Percentiles rank a stretch among this genome's conserved stretches.
phyloP scores from a whole-genome alignment of 1,140 invertebrate genomes.

The Pachypsylla venusta region DNA sequence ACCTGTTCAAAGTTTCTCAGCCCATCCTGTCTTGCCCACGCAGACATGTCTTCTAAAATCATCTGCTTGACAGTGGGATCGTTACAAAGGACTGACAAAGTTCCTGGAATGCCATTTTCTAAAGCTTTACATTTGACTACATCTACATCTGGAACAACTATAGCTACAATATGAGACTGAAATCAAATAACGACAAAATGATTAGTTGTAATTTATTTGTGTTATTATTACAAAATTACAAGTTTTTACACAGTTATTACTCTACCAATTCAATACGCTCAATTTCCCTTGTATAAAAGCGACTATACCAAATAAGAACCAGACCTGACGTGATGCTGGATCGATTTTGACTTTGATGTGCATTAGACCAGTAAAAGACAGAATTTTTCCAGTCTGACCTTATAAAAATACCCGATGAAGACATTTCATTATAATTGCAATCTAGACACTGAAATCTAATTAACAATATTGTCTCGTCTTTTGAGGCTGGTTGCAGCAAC shows the following conservation, averaged over 20 bases:
- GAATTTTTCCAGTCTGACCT: no score
- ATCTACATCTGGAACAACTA: slow-evolving; percentile 90
- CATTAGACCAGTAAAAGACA: no score
- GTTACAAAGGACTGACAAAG: slow-evolving; percentile 73
- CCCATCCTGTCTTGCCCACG: slow-evolving; percentile 72
- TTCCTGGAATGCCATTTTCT: slow-evolving; percentile 70
- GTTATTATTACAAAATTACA: background rate
- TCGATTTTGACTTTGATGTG: no score
- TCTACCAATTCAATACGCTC: no score
- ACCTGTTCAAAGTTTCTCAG: slow-evolving; percentile 96
- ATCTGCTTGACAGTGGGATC: slow-evolving; percentile 75
- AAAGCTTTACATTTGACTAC: slow-evolving; percentile 76
- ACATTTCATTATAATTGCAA: no score
- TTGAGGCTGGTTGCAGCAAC: no score
- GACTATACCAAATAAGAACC: no score
- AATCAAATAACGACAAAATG: slow-evolving; percentile 25
- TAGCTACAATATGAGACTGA: slow-evolving; percentile 82
- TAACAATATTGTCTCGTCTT: no score
- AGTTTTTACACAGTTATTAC: background rate
- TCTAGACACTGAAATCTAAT: no score
- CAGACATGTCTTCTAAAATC: slow-evolving; percentile 76
- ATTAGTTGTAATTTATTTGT: slow-evolving; percentile 2
- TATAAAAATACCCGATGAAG: no score
- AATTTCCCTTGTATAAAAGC: no score
- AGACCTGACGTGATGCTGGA: no score